These are phyloP conservation scores for Pangasius krempfi DNA, from an alignment of 2,797 vertebrate species.

Conservation along the genomic window DNA sequence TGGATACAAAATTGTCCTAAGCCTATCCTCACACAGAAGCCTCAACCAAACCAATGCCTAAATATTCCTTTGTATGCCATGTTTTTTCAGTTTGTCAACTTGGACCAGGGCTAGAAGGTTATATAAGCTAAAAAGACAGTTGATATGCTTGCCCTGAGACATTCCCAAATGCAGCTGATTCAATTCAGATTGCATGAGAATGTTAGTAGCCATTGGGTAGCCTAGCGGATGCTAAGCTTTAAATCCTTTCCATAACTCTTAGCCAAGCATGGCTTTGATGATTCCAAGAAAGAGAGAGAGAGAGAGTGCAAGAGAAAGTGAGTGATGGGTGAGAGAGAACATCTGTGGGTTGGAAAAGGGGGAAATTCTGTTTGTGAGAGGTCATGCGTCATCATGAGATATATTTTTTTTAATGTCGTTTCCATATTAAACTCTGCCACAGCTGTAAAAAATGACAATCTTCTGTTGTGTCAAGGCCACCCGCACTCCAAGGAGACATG, in stretches of 20 bases:
- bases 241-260: constrained; percentile 35
- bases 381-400: constrained; percentile 51
- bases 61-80: constrained; percentile 30
- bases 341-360: constrained; percentile 38
- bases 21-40: neutral
- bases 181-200: constrained; percentile 40
- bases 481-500: constrained; percentile 21
- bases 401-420: constrained; percentile 68
- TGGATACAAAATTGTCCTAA: constrained; percentile 10
- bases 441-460: constrained; percentile 67
- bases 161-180: constrained; percentile 45
- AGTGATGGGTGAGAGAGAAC: constrained; percentile 34
- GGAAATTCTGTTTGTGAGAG: constrained; percentile 50
- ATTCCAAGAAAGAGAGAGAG: constrained; percentile 28
- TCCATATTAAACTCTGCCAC: constrained; percentile 62
- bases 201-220: constrained; percentile 36
- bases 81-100: neutral
- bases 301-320: constrained; percentile 46
- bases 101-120: neutral
- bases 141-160: constrained; percentile 10
- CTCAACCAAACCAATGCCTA: neutral
- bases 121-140: constrained; percentile 12
- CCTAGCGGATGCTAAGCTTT: constrained; percentile 27
- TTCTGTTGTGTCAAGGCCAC: constrained; percentile 62
- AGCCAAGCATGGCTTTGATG: constrained; percentile 51